Base-by-base conservation (phyloP, 1,140 invertebrate genomes). In the Babylonia areolata region DNA sequence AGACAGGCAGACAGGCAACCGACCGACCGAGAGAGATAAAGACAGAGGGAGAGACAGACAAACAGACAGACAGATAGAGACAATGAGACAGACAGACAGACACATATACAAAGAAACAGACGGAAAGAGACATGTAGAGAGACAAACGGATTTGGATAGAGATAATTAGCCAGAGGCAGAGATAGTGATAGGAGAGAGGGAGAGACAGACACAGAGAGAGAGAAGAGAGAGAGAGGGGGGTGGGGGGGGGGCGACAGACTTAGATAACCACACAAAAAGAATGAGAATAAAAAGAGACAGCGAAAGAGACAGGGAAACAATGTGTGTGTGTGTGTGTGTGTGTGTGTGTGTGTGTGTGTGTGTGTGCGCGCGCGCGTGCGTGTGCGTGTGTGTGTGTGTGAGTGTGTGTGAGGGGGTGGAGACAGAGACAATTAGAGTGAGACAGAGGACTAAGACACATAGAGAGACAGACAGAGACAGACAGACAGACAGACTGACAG, bases 1-100 rank as follows among this genome's bases (percentile, higher is more conserved):
- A 73, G 69, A 73, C n/a, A 35, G 69, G 35, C n/a, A 73, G 69
- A 73, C 58, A 64, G 58, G 23, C 17, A n/a, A n/a, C n/a, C n/a
- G n/a, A n/a, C n/a, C n/a, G n/a, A n/a, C n/a, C n/a, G n/a, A n/a
- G n/a, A 46, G 23, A 80, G 46, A 42, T 5, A 80, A 31, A 80
- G 15, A 80, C 9, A 80, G 31, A 80, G 23, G 42, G 35, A 80
- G 23, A 23, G 23, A 64, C n/a, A n/a, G n/a, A n/a, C n/a, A n/a
- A n/a, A n/a, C n/a, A n/a, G n/a, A n/a, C n/a, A n/a, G n/a, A n/a
- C n/a, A n/a, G n/a, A n/a, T n/a, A 31, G 17, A 69, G 64, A 69
- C 11, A 69, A 23, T 12, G 17, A 69, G 64, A 69, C 11, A 69
- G 64, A 69, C 11, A 69, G 64, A 69, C 9, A 69, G 64, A 69